Evolutionary conservation across 2,888 invertebrate genomes (phyloP).

Genomic region (Caradrina clavipalpis): DNA sequence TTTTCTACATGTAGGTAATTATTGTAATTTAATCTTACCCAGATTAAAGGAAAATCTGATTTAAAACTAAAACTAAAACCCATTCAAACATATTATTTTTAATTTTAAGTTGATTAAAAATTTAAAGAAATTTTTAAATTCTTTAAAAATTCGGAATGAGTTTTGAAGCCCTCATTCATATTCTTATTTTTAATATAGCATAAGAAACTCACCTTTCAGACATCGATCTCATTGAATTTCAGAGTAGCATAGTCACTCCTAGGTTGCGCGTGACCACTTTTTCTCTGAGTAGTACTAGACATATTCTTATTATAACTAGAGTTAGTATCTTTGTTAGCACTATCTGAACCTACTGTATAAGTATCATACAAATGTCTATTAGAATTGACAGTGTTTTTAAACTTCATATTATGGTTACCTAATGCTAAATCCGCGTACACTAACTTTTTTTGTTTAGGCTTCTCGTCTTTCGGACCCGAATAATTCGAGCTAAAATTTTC

Average conservation of each 20-base stretch:
- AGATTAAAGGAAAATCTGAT: constrained; percentile 10
- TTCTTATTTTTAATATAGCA: not conserved
- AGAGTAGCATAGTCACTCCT: constrained; percentile 88
- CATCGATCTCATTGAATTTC: constrained; percentile 90
- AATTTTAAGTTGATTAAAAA: too few species aligned
- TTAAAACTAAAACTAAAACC: not conserved
- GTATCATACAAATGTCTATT: constrained; percentile 90
- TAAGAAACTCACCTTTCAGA: constrained; percentile 85
- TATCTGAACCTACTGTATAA: constrained; percentile 86
- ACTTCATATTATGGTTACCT: constrained; percentile 90
- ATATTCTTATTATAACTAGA: constrained; percentile 84
- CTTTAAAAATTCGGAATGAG: not conserved
- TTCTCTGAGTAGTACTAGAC: constrained; percentile 78
- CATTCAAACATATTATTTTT: too few species aligned
- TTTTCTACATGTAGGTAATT: not conserved
- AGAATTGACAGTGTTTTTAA: constrained; percentile 91
- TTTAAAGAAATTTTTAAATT: too few species aligned
- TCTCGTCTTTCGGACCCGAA: constrained; percentile 84
- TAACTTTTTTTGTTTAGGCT: constrained; percentile 88
- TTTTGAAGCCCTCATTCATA: not conserved
- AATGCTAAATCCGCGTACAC: constrained; percentile 90
- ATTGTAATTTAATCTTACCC: too few species aligned
- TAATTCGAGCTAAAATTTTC: constrained; percentile 82
- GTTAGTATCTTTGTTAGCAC: constrained; percentile 84
- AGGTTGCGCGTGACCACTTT: constrained; percentile 72